These are phyloP conservation scores for Nothura maculosa DNA, from an alignment of 2,797 vertebrate genomes.

Conservation along the genomic window DNA sequence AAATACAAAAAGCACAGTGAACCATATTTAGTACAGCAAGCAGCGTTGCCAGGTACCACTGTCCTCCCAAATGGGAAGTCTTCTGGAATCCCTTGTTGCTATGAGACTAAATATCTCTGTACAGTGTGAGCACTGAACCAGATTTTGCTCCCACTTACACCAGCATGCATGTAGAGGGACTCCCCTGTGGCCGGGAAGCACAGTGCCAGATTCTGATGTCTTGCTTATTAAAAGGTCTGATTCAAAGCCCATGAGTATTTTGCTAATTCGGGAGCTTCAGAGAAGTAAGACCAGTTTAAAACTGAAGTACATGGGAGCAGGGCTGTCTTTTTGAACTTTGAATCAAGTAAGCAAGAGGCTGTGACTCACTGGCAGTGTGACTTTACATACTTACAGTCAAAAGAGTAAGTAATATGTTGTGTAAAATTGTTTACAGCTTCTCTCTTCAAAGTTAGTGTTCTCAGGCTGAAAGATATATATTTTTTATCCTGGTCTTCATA, in stretches of 20 bases:
- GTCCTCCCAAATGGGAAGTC: slow-evolving; percentile 58
- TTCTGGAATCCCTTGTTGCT: slow-evolving; percentile 71
- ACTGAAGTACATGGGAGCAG: background rate
- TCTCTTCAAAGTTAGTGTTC: background rate
- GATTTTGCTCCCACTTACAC: slow-evolving; percentile 49
- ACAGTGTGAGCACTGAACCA: background rate
- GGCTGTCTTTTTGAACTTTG: background rate
- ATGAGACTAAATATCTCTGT: slow-evolving; percentile 58
- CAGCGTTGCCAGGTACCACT: slow-evolving; percentile 46
- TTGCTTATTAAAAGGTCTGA: background rate
- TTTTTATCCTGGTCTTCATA: background rate
- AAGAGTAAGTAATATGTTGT: background rate
- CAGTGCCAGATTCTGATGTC: background rate
- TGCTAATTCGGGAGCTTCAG: background rate
- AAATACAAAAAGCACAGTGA: background rate
- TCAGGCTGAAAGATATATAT: background rate
- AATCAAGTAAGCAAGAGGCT: background rate
- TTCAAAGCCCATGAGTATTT: background rate
- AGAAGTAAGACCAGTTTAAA: background rate
- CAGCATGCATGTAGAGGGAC: background rate
- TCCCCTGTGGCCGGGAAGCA: background rate
- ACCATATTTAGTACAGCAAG: slow-evolving; percentile 27
- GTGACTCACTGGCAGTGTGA: background rate
- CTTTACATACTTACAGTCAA: background rate
- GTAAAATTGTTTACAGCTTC: background rate